phyloP scores from a whole-genome alignment of 2,113 vertebrate species.

The Zingel zingel region DNA sequence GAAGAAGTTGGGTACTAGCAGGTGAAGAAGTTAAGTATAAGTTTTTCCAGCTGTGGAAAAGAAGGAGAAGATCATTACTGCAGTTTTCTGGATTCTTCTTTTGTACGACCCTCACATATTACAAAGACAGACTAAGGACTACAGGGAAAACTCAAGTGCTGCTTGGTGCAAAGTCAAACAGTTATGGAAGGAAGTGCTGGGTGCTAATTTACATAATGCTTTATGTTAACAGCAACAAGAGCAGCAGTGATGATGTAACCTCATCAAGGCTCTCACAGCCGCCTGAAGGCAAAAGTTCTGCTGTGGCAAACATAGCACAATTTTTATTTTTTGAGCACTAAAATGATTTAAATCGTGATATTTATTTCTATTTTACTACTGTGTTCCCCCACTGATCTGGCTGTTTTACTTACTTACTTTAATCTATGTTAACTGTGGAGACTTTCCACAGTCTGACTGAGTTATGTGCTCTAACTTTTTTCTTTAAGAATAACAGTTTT shows the following conservation, averaged over 20 bases:
- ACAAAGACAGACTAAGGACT: background rate
- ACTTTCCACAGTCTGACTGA: no score
- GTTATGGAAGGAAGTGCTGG: background rate
- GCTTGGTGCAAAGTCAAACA: slow-evolving; percentile 14
- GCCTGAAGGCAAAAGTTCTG: background rate
- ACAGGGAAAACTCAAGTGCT: background rate
- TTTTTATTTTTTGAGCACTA: background rate
- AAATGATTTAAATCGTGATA: background rate
- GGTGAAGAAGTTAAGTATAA: slow-evolving; percentile 7
- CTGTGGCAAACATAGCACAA: background rate
- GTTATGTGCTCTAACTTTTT: no score
- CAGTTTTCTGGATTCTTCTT: background rate
- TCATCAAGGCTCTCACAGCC: slow-evolving; percentile 24
- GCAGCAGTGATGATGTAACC: slow-evolving; percentile 45
- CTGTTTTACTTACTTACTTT: background rate
- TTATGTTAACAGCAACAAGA: slow-evolving; percentile 5
- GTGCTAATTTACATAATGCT: slow-evolving; percentile 40
- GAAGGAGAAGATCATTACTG: slow-evolving; percentile 7
- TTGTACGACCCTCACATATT: no score
- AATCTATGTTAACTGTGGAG: background rate
- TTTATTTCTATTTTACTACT: background rate
- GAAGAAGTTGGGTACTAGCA: background rate
- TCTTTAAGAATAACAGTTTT: no score
- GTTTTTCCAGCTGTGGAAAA: background rate
- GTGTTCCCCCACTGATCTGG: background rate